phyloP scores from a whole-genome alignment of 2,797 vertebrate genomes.

The Florisuga fusca region DNA sequence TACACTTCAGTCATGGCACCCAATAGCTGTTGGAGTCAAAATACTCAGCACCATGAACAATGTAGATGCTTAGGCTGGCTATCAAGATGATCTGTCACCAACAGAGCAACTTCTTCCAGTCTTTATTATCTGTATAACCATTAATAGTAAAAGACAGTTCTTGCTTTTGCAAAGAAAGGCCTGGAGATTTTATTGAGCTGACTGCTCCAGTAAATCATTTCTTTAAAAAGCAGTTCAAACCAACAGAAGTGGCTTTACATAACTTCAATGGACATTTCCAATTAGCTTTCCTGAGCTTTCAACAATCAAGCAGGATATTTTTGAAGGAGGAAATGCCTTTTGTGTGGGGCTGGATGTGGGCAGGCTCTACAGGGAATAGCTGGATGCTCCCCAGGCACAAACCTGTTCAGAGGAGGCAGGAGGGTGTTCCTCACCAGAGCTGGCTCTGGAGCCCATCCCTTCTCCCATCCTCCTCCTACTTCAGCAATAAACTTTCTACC shows the following conservation, averaged over 20 bases:
- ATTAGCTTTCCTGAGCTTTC: not conserved
- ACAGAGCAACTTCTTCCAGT: not conserved
- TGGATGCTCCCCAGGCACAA: not conserved
- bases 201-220: not conserved
- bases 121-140: not conserved
- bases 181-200: not conserved
- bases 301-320: not conserved
- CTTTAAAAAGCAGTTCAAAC: not conserved
- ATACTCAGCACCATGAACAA: not conserved
- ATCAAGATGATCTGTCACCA: not conserved
- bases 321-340: not conserved
- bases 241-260: not conserved
- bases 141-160: not conserved
- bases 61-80: not conserved
- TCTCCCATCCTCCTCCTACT: not conserved
- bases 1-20: not conserved
- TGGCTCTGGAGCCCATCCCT: not conserved
- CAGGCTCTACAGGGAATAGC: not conserved
- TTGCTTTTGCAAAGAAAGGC: not conserved
- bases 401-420: not conserved
- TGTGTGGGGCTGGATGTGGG: fast-evolving
- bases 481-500: not conserved
- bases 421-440: not conserved
- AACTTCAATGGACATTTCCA: not conserved
- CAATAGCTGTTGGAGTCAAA: not conserved